Conservation (phyloP, 2,113 vertebrate species). For the Cyprinodon tularosa region DNA sequence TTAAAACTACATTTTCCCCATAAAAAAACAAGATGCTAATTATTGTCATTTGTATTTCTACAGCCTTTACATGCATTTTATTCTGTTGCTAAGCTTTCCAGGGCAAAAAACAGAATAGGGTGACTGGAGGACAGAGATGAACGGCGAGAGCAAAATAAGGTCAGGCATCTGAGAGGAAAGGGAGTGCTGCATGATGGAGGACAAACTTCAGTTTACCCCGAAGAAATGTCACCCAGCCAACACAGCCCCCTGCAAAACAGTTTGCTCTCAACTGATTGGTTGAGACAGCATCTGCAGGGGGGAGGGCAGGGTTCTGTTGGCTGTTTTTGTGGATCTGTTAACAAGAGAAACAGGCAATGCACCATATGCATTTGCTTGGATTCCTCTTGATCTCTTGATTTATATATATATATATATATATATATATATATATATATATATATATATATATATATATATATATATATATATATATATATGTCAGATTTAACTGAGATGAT, state of each 20-base stretch:
- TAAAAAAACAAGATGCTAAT: too few relatives aligned
- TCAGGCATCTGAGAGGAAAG: slow-evolving; percentile 34
- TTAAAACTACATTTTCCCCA: too few relatives aligned
- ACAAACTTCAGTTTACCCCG: slow-evolving; percentile 45
- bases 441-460: too few relatives aligned
- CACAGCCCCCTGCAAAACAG: slow-evolving; percentile 17
- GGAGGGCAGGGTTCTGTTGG: slow-evolving; percentile 22
- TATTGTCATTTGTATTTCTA: background rate
- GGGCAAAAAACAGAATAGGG: slow-evolving; percentile 38
- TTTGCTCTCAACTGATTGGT: slow-evolving; percentile 43
- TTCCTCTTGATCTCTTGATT: background rate
- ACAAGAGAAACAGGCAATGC: slow-evolving; percentile 26
- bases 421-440: too few relatives aligned
- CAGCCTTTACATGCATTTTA: slow-evolving; percentile 17
- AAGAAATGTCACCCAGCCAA: slow-evolving; percentile 43
- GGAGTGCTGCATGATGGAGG: slow-evolving; percentile 36
- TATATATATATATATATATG: too few relatives aligned
- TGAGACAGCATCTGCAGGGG: slow-evolving; percentile 32
- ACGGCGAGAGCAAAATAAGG: slow-evolving; percentile 46
- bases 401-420: too few relatives aligned
- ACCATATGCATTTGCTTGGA: slow-evolving; percentile 17
- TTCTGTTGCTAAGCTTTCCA: slow-evolving; percentile 27
- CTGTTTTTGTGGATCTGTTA: slow-evolving; percentile 48
- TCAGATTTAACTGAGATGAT: too few relatives aligned
- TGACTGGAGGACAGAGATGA: slow-evolving; percentile 26